Conservation (phyloP, 2,888 invertebrate genomes). For the Portevinia maculata region DNA sequence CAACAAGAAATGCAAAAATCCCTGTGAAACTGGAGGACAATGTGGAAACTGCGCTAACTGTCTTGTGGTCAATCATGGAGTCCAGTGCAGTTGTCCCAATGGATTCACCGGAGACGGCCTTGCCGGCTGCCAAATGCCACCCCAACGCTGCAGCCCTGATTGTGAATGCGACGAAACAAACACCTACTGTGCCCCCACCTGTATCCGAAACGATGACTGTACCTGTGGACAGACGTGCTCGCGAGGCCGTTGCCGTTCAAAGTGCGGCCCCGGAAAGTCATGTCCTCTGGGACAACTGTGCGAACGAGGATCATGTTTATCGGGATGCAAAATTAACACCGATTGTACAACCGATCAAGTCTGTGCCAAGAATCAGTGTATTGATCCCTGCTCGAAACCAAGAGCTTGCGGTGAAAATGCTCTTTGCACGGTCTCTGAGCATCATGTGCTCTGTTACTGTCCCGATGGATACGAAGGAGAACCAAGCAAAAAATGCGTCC, state of each 20-base stretch:
- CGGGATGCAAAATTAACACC: conserved; percentile 90
- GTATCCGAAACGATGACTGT: conserved; percentile 88
- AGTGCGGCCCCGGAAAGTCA: conserved; percentile 86
- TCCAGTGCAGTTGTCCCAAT: conserved; percentile 92
- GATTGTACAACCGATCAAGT: conserved; percentile 91
- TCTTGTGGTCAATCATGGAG: conserved; percentile 91
- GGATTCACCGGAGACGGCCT: conserved; percentile 93
- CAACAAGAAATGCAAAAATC: conserved; percentile 91
- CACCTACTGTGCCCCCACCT: conserved; percentile 88
- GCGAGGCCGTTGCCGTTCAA: conserved; percentile 88
- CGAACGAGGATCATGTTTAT: conserved; percentile 87
- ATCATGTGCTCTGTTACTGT: conserved; percentile 93
- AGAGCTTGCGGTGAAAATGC: conserved; percentile 92
- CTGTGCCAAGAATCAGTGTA: conserved; percentile 88
- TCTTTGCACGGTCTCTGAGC: conserved; percentile 90
- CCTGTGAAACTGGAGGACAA: conserved; percentile 88
- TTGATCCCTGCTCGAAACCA: conserved; percentile 87
- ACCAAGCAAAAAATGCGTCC: conserved; percentile 89
- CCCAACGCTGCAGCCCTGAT: conserved; percentile 88
- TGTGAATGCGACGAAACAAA: conserved; percentile 93
- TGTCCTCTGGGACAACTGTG: conserved; percentile 92
- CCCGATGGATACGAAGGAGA: conserved; percentile 93
- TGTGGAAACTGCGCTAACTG: conserved; percentile 94
- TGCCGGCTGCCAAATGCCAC: conserved; percentile 89
- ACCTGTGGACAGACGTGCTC: conserved; percentile 92